Conservation (phyloP, 2,888 invertebrate species). For the Temnothorax rugatulus region DNA sequence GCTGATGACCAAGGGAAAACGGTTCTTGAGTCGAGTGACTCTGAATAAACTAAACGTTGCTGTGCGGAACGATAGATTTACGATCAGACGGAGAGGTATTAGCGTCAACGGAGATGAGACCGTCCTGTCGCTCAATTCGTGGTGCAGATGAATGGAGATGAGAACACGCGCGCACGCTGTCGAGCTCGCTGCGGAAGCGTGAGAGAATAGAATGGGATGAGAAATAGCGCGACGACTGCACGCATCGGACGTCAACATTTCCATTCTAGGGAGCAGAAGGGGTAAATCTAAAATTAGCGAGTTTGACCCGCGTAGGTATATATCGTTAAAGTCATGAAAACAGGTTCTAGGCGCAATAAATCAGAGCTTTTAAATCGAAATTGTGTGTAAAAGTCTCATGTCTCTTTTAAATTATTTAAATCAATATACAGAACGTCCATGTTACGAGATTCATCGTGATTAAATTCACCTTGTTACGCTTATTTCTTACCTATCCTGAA, state of each 20-base stretch:
- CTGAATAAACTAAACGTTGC: constrained; percentile 8
- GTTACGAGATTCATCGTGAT: neutral
- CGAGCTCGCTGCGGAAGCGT: neutral
- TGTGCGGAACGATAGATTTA: constrained; percentile 19
- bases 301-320: neutral
- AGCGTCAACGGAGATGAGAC: constrained; percentile 24
- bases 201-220: constrained; percentile 10
- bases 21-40: neutral
- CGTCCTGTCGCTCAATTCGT: constrained; percentile 11
- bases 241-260: constrained; percentile 31
- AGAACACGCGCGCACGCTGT: neutral
- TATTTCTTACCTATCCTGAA: neutral
- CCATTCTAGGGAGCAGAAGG: neutral
- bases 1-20: constrained; percentile 1
- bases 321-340: constrained; percentile 27
- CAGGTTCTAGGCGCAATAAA: neutral
- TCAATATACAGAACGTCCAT: neutral
- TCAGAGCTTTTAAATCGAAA: neutral
- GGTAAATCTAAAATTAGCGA: constrained; percentile 41
- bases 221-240: constrained; percentile 7
- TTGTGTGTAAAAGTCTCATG: neutral
- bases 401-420: neutral
- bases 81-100: neutral
- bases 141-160: constrained; percentile 16
- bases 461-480: neutral